phyloP scores from a whole-genome alignment of 2,888 invertebrate species.

The Pachydiplax longipennis region DNA sequence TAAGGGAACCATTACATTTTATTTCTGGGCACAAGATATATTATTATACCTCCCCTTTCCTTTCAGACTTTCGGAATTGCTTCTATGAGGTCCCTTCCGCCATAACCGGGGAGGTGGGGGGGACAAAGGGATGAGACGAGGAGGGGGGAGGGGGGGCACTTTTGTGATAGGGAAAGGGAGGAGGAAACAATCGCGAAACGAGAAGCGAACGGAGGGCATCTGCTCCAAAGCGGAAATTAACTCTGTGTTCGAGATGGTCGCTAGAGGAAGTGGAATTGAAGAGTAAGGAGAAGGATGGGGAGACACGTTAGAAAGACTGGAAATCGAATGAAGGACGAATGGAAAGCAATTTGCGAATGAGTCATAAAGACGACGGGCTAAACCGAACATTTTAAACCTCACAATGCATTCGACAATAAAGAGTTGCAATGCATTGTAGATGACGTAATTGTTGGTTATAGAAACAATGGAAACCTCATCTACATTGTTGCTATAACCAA shows the following conservation, averaged over 20 bases:
- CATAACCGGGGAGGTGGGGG: not conserved
- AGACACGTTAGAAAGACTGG: conserved; percentile 38
- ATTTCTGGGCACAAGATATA: conserved; percentile 27
- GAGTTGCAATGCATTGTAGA: no score
- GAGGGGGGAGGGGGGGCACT: not conserved
- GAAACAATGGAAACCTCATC: no score
- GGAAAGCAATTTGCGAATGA: no score
- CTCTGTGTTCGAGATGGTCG: conserved; percentile 20
- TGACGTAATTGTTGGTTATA: no score
- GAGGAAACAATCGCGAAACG: conserved; percentile 31
- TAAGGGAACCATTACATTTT: conserved; percentile 17
- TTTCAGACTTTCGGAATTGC: conserved; percentile 1
- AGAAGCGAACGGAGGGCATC: conserved; percentile 36
- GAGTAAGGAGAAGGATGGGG: conserved; percentile 15
- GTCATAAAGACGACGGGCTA: no score
- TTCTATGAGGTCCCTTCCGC: conserved; percentile 17
- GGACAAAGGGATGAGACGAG: not conserved
- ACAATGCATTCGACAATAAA: no score
- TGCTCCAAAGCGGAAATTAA: conserved; percentile 44
- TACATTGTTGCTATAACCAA: no score
- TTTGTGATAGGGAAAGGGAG: not conserved
- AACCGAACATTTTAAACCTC: no score
- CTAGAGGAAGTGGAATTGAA: not conserved
- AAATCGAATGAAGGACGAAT: not conserved
- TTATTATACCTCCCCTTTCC: conserved; percentile 24